Evolutionary conservation across 92 coral and sea anemone genomes (phyloP), one percentile per base, ranked within the genome.

Genomic region (Siderastrea radians): DNA sequence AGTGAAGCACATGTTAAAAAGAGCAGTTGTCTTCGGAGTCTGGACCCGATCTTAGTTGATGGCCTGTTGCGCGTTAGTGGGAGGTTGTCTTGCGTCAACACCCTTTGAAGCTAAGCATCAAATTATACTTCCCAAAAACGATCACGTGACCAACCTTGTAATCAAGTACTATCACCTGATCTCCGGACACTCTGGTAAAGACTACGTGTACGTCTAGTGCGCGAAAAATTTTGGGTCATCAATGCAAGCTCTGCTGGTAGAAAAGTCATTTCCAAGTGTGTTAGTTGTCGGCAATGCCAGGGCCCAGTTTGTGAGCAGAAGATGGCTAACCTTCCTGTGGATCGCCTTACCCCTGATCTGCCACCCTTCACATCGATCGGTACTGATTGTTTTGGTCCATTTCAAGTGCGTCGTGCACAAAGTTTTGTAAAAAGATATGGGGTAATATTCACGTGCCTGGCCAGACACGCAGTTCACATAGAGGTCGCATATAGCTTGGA

Each of bases 51-150:
- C 11, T 19, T 82, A 57, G 61, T 52, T 1, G 81, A 87, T 55
- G 89, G 80, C 57, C 44, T 87, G 4, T 1, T 87, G 19, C 87
- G 91, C 16, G 91, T 88, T 43, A 83, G 91, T 45, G 76, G 91
- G 38, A 88, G 91, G 7, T 49, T 88, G 59, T 11, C 15, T 49
- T 50, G 91, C 91, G 2, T 70, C 90, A 12, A 48, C 62, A 9
- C 5, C 77, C 7, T 15, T 54, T 44, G 86, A 70, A 6, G 26
- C 67, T 75, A 88, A 72, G 75, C 80, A 72, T 17, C 91, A 77
- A n/a, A 74, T 88, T 16, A 88, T 88, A 12, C 49, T 88, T 6
- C 91, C 90, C 11, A 88, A 81, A 70, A 68, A 73, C n/a, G 81
- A 82, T 82, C 83, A 83, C 19, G 47, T 88, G 26, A 49, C 78